Conservation (phyloP, 2,888 invertebrate species). For the Cerastis rubricosa region DNA sequence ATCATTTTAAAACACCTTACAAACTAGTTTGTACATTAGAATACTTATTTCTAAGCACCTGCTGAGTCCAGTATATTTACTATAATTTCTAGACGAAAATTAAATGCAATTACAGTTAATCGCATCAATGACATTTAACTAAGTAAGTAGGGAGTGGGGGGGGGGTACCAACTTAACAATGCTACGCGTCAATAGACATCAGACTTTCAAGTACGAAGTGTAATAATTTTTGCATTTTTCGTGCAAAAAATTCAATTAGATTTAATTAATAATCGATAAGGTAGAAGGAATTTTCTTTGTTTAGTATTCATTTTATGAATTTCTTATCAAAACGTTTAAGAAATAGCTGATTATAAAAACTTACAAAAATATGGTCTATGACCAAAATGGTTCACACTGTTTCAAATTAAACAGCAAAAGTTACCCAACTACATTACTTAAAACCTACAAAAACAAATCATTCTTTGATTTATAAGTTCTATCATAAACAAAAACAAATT, state of each 20-base stretch:
- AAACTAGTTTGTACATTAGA: slow-evolving; percentile 31
- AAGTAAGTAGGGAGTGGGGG: slow-evolving; percentile 2
- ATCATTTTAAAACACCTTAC: slow-evolving; percentile 24
- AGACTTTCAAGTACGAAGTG: slow-evolving; percentile 22
- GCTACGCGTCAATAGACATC: slow-evolving; percentile 47
- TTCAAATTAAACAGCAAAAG: not conserved
- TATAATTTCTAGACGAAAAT: slow-evolving; percentile 30
- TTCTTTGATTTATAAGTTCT: not conserved
- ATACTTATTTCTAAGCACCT: slow-evolving; percentile 31
- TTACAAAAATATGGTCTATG: not conserved
- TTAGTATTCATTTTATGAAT: not conserved
- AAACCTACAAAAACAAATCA: not conserved
- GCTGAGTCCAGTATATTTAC: slow-evolving; percentile 8
- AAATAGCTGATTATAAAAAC: not conserved
- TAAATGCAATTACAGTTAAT: slow-evolving; percentile 36
- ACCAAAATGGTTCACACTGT: not conserved
- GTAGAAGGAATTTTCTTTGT: slow-evolving; percentile 11
- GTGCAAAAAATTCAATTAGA: slow-evolving; percentile 14
- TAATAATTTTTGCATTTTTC: slow-evolving; percentile 6
- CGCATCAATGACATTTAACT: slow-evolving; percentile 49
- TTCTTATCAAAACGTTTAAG: not conserved
- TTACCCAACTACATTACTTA: not conserved
- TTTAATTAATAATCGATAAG: slow-evolving; percentile 30
- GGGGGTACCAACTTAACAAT: slow-evolving; percentile 27
- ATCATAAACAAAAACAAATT: not conserved